A percentile compares a stretch with the other conserved stretches of the same genome.
These are phyloP conservation scores for Branchipolynoe longqiensis DNA, from an alignment of 2,888 invertebrate species.

Conservation along the genomic window DNA sequence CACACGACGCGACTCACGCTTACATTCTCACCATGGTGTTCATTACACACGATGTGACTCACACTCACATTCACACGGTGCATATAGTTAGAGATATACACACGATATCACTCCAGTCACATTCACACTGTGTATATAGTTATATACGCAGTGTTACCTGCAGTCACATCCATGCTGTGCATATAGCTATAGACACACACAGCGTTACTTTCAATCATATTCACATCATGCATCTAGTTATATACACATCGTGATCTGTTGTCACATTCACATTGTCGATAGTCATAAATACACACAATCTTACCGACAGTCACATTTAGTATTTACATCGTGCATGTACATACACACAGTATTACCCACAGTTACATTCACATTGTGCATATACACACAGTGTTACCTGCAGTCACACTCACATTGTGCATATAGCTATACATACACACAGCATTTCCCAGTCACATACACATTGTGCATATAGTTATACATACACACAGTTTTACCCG, in stretches of 20 bases:
- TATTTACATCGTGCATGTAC: conserved; percentile 9
- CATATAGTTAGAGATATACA: neutral
- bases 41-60: too few species aligned
- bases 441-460: neutral
- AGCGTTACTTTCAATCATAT: neutral
- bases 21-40: too few species aligned
- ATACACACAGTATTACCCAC: too few species aligned
- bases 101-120: neutral
- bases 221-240: neutral
- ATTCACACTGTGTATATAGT: neutral
- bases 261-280: neutral
- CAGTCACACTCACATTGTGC: neutral
- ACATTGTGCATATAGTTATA: neutral
- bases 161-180: neutral
- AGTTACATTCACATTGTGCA: too few species aligned
- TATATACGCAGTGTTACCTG: neutral
- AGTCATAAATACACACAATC: conserved; percentile 6
- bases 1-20: too few species aligned
- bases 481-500: neutral
- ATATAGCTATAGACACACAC: neutral
- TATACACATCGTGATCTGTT: neutral
- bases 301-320: neutral
- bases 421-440: neutral
- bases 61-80: neutral
- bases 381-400: neutral